Evolutionary conservation across 2,113 vertebrate species (phyloP), one percentile per base, ranked within the genome.

Genomic region (Dryoscopus gambensis): DNA sequence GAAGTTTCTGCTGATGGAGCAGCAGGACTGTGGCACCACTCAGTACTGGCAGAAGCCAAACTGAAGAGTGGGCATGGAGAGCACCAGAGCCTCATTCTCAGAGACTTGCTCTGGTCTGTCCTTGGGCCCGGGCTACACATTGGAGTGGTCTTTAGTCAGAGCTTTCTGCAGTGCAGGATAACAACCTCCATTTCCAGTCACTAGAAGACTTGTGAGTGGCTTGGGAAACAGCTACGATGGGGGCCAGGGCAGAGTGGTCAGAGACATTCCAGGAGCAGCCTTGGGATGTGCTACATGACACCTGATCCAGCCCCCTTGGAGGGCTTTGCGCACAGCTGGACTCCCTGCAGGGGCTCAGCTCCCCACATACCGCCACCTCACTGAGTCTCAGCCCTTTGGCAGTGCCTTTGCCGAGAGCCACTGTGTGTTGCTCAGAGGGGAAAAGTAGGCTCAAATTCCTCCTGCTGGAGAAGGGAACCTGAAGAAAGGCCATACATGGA

Each of bases 71-170:
- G 39, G 9, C 56, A 68, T 7, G 0, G 14, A n/a, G 15, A 57
- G 14, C 28, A 46, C 11, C 27, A 31, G 35, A 63, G 23, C 7
- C 15, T 85, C 33, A 31, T 8, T n/a, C 44, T 79, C 39, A 68
- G 39, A 67, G 16, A 13, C 20, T 47, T 88, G 37, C 33, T 56
- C 47, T 70, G 37, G 16, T 39, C 18, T 63, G 31, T 27, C 7
- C 22, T 71, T 0, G 0, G 37, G 16, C 10, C 14, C 0, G 6
- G 19, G 17, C 57, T 70, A 23, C 37, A 52, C 15, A 17, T 11
- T 18, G 6, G 11, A 20, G 15, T 37, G 39, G 18, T 27, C 35
- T 71, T 94, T 46, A 30, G 23, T 63, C 56, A 84, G 60, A 71
- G 40, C 20, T 63, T 93, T 39, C 67, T 15, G 7, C 35, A 55